Percentiles rank a stretch among this genome's conserved stretches.
These are phyloP conservation scores for Cyprinodon diabolis DNA, from an alignment of 2,797 vertebrate genomes.

Conservation along the genomic window DNA sequence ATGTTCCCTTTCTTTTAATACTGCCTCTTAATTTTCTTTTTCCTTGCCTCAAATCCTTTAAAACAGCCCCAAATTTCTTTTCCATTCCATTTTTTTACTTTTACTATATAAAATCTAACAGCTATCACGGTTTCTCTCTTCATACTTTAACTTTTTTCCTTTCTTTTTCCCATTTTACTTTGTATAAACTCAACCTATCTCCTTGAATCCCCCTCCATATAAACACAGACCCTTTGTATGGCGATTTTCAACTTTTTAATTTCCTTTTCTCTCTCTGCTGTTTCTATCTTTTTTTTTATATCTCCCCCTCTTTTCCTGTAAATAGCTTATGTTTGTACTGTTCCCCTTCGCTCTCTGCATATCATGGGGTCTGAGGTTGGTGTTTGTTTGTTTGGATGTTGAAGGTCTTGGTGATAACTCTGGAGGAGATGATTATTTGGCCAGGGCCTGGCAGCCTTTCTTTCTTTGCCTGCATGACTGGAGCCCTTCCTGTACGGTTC, in stretches of 20 bases:
- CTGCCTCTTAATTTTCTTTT: conserved; percentile 27
- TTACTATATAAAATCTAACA: conserved; percentile 4
- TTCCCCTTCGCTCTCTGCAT: conserved; percentile 40
- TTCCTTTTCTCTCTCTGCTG: conserved; percentile 30
- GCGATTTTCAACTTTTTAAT: conserved; percentile 55
- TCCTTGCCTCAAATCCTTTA: conserved; percentile 17
- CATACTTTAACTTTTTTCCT: conserved; percentile 1
- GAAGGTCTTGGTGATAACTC: conserved; percentile 77
- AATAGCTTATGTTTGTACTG: conserved; percentile 65
- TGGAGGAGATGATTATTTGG: conserved; percentile 79
- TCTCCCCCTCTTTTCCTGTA: conserved; percentile 50
- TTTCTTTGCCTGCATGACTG: conserved; percentile 67
- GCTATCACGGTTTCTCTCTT: conserved; percentile 18
- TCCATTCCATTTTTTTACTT: conserved; percentile 9
- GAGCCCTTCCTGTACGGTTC: conserved; percentile 49
- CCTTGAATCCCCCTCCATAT: conserved; percentile 3
- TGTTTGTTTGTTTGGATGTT: conserved; percentile 68
- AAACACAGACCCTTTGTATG: conserved; percentile 33
- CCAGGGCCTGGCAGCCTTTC: conserved; percentile 70
- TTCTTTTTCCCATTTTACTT: conserved; percentile 14
- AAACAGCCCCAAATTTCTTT: conserved; percentile 26
- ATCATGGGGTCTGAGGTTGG: conserved; percentile 66
- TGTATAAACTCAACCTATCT: conserved; percentile 10
- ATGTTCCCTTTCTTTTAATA: conserved; percentile 17
- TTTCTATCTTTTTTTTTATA: conserved; percentile 34